These are phyloP conservation scores for Drosophila mayri DNA, from an alignment of 1,140 invertebrate species.

Conservation along the genomic window DNA sequence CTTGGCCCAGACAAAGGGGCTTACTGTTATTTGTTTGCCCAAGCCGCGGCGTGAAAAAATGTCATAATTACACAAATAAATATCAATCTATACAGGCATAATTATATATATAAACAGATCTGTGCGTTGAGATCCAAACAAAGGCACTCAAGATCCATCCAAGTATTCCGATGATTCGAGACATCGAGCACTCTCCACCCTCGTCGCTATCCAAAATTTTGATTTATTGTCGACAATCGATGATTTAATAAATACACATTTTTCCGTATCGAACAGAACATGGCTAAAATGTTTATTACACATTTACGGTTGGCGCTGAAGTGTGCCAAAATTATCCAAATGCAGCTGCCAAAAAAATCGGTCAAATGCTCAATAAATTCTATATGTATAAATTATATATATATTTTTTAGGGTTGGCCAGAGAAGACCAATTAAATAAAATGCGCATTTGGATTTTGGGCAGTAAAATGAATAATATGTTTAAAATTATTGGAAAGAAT, in stretches of 20 bases:
- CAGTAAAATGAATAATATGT: slow-evolving; percentile 13
- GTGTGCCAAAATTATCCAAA: slow-evolving; percentile 25
- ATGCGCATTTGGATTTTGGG: slow-evolving; percentile 48
- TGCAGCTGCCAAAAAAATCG: slow-evolving; percentile 45
- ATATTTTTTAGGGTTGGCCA: slow-evolving; percentile 13
- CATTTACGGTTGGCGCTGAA: slow-evolving; percentile 3
- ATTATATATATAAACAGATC: slow-evolving; percentile 24
- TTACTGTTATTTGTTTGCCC: slow-evolving; percentile 70
- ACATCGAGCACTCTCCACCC: slow-evolving; percentile 23
- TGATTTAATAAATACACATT: slow-evolving; percentile 53
- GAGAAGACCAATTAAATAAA: slow-evolving; percentile 39
- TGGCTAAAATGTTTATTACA: slow-evolving; percentile 38
- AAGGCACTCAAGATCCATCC: slow-evolving; percentile 57
- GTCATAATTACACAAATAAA: slow-evolving; percentile 80
- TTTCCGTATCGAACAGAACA: slow-evolving; percentile 2
- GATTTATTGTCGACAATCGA: slow-evolving; percentile 51
- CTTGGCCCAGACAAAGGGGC: slow-evolving; percentile 64
- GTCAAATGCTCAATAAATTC: slow-evolving; percentile 43
- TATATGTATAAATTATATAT: slow-evolving; percentile 2
- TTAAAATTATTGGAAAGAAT: not conserved
- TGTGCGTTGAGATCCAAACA: slow-evolving; percentile 38
- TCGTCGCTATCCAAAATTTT: slow-evolving; percentile 18
- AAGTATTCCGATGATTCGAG: slow-evolving; percentile 8
- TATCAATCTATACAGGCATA: slow-evolving; percentile 49
- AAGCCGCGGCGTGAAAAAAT: slow-evolving; percentile 74